phyloP scores from a whole-genome alignment of 2,888 invertebrate species.

The Pheosia tremula region DNA sequence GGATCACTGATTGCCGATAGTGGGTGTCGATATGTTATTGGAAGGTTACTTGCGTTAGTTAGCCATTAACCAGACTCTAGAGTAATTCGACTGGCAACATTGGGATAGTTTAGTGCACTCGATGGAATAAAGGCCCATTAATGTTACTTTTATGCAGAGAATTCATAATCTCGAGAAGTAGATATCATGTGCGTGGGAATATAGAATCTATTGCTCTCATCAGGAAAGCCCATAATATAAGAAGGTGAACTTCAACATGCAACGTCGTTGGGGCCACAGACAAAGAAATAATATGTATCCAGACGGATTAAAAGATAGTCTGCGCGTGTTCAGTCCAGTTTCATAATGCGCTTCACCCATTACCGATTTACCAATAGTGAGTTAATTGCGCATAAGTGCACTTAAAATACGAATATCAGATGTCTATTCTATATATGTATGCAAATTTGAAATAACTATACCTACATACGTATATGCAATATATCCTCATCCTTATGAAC shows the following conservation, averaged over 20 bases:
- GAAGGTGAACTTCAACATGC: too few species aligned
- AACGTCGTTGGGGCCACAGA: too few species aligned
- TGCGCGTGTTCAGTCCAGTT: too few species aligned
- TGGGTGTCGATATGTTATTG: constrained; percentile 40
- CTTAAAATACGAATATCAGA: neutral
- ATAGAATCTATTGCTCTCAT: too few species aligned
- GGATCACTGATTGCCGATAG: constrained; percentile 46
- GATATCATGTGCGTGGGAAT: too few species aligned
- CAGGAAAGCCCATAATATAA: too few species aligned
- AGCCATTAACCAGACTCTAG: constrained; percentile 5
- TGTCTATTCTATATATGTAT: neutral
- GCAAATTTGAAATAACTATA: neutral
- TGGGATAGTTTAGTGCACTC: constrained; percentile 23
- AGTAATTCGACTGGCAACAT: constrained; percentile 23
- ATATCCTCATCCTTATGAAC: constrained; percentile 28
- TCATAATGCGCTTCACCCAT: neutral
- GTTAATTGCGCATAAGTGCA: neutral
- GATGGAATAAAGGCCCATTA: neutral
- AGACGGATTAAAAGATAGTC: too few species aligned
- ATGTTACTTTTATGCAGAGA: neutral
- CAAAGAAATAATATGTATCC: too few species aligned
- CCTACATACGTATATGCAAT: constrained; percentile 18
- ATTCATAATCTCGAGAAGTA: neutral
- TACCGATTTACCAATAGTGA: neutral
- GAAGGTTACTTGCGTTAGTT: constrained; percentile 34